Evolutionary conservation across 2,797 vertebrate species (phyloP).

Genomic region (Acanthopagrus latus): DNA sequence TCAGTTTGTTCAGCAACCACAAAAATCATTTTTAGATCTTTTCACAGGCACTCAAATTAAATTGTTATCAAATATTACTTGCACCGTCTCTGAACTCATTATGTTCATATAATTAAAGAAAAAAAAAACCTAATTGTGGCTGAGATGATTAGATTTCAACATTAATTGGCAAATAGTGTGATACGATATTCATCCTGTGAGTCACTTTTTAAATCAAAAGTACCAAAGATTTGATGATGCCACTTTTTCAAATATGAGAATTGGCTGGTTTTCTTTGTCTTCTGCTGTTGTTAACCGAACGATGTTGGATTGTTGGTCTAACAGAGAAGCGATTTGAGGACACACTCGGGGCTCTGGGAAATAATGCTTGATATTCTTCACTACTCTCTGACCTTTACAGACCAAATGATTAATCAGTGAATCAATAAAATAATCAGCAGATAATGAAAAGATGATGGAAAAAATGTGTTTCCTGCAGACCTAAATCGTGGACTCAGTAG

Average conservation of each 20-base stretch:
- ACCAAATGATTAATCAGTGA: neutral
- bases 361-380: neutral
- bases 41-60: too few relatives aligned
- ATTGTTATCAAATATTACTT: too few relatives aligned
- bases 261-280: neutral
- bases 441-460: neutral
- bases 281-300: neutral
- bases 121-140: neutral
- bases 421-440: neutral
- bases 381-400: neutral
- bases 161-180: neutral
- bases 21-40: too few relatives aligned
- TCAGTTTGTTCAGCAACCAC: too few relatives aligned
- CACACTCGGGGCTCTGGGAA: neutral
- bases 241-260: neutral
- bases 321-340: neutral
- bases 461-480: neutral
- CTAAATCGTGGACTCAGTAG: neutral
- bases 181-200: neutral
- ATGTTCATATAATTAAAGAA: too few relatives aligned
- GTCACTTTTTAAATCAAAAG: neutral
- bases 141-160: neutral
- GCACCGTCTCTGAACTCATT: too few relatives aligned
- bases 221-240: neutral
- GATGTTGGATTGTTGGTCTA: neutral